phyloP scores from a whole-genome alignment of 2,888 invertebrate genomes.

The Chesias legatella region DNA sequence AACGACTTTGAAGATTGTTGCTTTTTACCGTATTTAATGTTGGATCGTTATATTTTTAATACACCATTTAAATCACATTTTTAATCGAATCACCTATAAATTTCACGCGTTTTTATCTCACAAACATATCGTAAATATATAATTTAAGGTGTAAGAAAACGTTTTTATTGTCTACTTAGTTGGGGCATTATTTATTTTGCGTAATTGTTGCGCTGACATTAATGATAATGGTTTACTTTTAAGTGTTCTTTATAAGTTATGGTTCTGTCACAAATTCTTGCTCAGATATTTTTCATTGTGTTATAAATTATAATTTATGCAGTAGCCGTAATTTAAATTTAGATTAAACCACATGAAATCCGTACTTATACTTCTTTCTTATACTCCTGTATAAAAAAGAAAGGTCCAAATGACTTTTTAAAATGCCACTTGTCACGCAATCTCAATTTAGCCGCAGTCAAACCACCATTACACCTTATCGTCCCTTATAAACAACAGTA shows the following conservation, averaged over 20 bases:
- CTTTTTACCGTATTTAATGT: constrained; percentile 18
- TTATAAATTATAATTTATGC: too few relatives aligned
- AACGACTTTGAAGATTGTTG: constrained; percentile 35
- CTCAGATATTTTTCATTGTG: too few relatives aligned
- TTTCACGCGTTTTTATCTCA: constrained; percentile 20
- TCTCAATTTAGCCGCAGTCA: constrained; percentile 34
- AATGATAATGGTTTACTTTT: background rate
- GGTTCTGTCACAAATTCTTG: too few relatives aligned
- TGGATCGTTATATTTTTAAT: constrained; percentile 22
- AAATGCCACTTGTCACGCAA: constrained; percentile 28
- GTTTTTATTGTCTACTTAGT: constrained; percentile 13
- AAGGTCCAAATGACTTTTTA: constrained; percentile 14
- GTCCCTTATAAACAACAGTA: constrained; percentile 37
- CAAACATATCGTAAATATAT: constrained; percentile 19
- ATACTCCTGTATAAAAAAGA: constrained; percentile 5
- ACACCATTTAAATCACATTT: constrained; percentile 23
- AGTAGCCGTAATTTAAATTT: too few relatives aligned
- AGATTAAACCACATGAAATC: too few relatives aligned
- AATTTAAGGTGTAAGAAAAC: constrained; percentile 10
- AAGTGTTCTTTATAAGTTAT: background rate
- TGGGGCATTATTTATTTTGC: constrained; percentile 8
- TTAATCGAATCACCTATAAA: constrained; percentile 17
- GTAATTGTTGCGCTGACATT: constrained; percentile 5
- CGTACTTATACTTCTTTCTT: too few relatives aligned
- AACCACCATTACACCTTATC: constrained; percentile 38